Evolutionary conservation across 1,140 invertebrate genomes (phyloP), one percentile per base, ranked within the genome.

Genomic region (Pseudomyrmex concolor): DNA sequence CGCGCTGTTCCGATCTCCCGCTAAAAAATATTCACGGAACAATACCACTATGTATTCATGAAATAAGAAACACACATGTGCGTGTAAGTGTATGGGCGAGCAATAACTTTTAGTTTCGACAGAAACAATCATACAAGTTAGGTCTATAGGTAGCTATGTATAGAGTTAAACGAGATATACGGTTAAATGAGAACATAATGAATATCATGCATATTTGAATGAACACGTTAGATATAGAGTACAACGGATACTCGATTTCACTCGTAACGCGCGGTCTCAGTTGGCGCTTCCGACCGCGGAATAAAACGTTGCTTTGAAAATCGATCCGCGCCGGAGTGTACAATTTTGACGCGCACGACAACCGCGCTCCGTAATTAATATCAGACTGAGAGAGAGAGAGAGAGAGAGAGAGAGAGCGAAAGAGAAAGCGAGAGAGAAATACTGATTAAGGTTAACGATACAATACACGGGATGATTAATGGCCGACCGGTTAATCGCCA

Each of bases 401-500:
- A 34, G 5, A 34, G 5, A 34, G 34, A 34, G 4, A 34, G 34
- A 5, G 34, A 5, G 34, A 34, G 34, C 5, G 34, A 34, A 34
- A 34, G 34, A 34, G 34, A 34, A 34, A 34, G 34, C 34, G 34
- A 7, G 5, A 34, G 34, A 34, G 17, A 70, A 71, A 83, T 67
- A 50, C 51, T 67, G 59, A 82, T 82, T 73, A 76, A 43, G 43
- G 51, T 72, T 83, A 77, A 76, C 78, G 57, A 83, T 72, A 48
- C 9, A 48, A 63, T 54, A 43, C 19, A n/a, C 10, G 43, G 50
- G 70, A 86, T 54, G 67, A 87, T 84, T 62, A 86, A 86, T 70
- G 78, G 55, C 22, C 67, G 54, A 60, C 66, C 25, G 66, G 62
- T 86, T 87, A 86, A 84, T 86, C 80, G 62, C 43, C 17, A 72